Percentiles rank a stretch among this genome's conserved stretches.
Evolutionary conservation across 1,140 invertebrate species (phyloP).

Genomic region (Hypothenemus hampei): DNA sequence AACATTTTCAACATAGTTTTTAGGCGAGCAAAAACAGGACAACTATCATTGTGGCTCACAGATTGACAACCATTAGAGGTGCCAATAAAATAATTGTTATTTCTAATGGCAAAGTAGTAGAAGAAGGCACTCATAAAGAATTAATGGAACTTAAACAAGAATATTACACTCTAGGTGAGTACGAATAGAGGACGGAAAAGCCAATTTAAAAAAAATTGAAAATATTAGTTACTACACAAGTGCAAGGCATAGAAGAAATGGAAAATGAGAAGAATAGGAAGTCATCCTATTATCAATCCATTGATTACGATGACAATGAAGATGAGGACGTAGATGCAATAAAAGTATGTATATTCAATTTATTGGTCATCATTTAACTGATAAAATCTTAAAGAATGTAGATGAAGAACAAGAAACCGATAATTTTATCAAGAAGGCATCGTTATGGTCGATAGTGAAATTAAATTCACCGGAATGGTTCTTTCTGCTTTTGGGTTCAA

Average conservation of each 20-base stretch:
- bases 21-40: constrained; percentile 71
- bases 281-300: too few relatives aligned
- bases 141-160: constrained; percentile 64
- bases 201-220: neutral
- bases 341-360: too few relatives aligned
- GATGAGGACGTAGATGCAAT: too few relatives aligned
- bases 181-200: neutral
- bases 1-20: constrained; percentile 5
- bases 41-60: constrained; percentile 82
- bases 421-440: constrained; percentile 27
- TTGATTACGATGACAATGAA: too few relatives aligned
- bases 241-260: constrained; percentile 40
- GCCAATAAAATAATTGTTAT: constrained; percentile 78
- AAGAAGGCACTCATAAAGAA: constrained; percentile 77
- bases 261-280: too few relatives aligned
- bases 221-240: constrained; percentile 49
- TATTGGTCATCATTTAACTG: neutral
- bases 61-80: constrained; percentile 77
- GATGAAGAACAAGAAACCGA: constrained; percentile 20
- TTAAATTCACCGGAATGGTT: constrained; percentile 75
- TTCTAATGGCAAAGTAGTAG: constrained; percentile 65
- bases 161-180: constrained; percentile 61
- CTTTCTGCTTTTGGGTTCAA: constrained; percentile 63
- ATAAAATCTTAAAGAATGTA: neutral
- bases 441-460: constrained; percentile 60